Percentiles rank a stretch among this genome's conserved stretches.
Evolutionary conservation across 2,888 invertebrate species (phyloP).

Genomic region (Halocaridina rubra): DNA sequence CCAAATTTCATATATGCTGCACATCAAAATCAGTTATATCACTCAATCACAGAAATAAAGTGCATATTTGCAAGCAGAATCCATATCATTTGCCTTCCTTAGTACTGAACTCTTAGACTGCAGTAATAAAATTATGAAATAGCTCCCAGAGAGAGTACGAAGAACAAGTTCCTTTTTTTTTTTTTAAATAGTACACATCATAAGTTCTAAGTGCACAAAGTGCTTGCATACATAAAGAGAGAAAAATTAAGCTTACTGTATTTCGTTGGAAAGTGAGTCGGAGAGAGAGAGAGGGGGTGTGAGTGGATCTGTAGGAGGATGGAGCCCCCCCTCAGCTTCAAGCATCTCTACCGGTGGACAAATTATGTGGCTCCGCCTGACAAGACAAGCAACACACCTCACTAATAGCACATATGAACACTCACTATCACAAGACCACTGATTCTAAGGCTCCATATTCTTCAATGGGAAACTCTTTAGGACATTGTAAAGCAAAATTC

Average conservation of each 20-base stretch:
- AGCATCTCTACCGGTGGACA: slow-evolving; percentile 55
- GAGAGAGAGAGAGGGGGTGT: slow-evolving; percentile 56
- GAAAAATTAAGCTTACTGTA: slow-evolving; percentile 50
- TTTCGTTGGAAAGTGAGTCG: slow-evolving; percentile 47
- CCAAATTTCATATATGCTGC: too few species aligned
- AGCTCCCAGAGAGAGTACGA: too few species aligned
- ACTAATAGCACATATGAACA: slow-evolving; percentile 20
- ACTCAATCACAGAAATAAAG: too few species aligned
- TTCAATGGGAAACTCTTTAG: not conserved
- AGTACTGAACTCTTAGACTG: too few species aligned
- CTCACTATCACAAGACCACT: slow-evolving; percentile 19
- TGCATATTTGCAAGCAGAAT: too few species aligned
- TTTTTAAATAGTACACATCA: too few species aligned
- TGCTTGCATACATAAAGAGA: slow-evolving; percentile 15
- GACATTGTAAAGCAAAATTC: not conserved
- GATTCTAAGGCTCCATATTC: not conserved
- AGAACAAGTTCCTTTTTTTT: too few species aligned
- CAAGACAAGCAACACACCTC: slow-evolving; percentile 28
- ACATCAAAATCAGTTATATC: too few species aligned
- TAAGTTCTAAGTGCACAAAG: too few species aligned
- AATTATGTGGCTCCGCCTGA: slow-evolving; percentile 59
- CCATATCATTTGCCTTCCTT: too few species aligned
- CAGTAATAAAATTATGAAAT: too few species aligned
- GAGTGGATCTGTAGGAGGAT: slow-evolving; percentile 32
- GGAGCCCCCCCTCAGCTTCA: slow-evolving; percentile 37